Evolutionary conservation across 2,888 invertebrate genomes (phyloP).

Genomic region (Trichopria drosophilae): DNA sequence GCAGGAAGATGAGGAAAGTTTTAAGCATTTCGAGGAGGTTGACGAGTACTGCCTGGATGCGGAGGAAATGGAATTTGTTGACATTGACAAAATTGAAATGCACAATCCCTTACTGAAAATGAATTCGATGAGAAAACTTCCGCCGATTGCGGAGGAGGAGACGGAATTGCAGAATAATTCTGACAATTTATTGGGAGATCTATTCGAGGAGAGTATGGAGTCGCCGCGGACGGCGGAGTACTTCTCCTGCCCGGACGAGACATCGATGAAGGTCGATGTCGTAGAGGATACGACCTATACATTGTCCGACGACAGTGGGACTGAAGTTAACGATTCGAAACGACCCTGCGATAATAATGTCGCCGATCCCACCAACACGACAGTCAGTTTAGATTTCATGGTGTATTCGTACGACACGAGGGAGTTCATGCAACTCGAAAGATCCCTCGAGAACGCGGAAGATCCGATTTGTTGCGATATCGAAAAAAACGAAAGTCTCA

Average conservation of each 20-base stretch:
- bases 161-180: not conserved
- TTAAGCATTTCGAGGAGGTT: not conserved
- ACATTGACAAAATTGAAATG: no score
- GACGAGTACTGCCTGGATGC: not conserved
- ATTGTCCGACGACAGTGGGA: no score
- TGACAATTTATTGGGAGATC: not conserved
- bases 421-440: slow-evolving; percentile 46
- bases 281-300: not conserved
- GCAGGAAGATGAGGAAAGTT: not conserved
- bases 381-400: slow-evolving; percentile 33
- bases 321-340: no score
- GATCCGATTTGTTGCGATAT: slow-evolving; percentile 25
- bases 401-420: slow-evolving; percentile 43
- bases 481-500: not conserved
- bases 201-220: slow-evolving; percentile 3
- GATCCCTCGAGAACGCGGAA: slow-evolving; percentile 17
- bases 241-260: slow-evolving; percentile 31
- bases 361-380: not conserved
- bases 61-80: not conserved
- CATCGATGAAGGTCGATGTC: slow-evolving; percentile 3
- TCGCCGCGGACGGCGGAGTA: slow-evolving; percentile 24
- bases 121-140: no score
- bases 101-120: no score
- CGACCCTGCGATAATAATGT: slow-evolving; percentile 8
- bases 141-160: not conserved